Evolutionary conservation across 2,888 invertebrate species (phyloP), one percentile per base, ranked within the genome.

Genomic region (Theretra japonica): DNA sequence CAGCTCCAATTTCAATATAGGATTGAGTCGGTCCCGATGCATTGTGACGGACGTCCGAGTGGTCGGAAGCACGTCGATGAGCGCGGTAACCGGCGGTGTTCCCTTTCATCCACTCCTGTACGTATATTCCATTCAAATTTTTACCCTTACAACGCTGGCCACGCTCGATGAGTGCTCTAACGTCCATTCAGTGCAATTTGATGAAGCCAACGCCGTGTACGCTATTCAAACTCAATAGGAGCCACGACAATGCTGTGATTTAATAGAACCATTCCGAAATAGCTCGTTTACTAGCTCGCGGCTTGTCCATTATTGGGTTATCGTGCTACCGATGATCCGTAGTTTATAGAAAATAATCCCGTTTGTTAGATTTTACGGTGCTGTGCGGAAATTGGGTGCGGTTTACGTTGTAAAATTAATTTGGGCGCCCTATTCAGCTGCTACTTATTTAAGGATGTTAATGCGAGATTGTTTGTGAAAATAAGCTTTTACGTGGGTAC

Each of bases 111-210:
- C 74, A 76, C 79, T 79, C 65, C 82, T 80, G 82, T 84, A 87
- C 88, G 85, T 86, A 88, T 89, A 89, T 89, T 88, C 92, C 88
- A 94, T 94, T 94, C 93, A 94, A 92, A 94, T 94, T 94, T 94
- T 94, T 94, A 90, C 92, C 93, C 94, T 87, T 87, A 85, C 82
- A 84, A 82, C 86, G 81, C 77, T 79, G 83, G 83, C 85, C 83
- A 88, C 88, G 89, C 86, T 89, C 90, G 86, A 91, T 86, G 90
- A 93, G 93, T 90, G 89, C 91, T 90, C 91, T 90, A 90, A 88
- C 91, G 90, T 86, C 88, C 90, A 89, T 91, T 93, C 90, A 91
- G 82, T 91, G 92, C 93, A 92, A 94, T 94, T 94, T 92, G 92
- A 92, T 92, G 92, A 91, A 92, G 91, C 93, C 86, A 88, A 83